phyloP scores from a whole-genome alignment of 2,888 invertebrate genomes.

The Amiota mariae region DNA sequence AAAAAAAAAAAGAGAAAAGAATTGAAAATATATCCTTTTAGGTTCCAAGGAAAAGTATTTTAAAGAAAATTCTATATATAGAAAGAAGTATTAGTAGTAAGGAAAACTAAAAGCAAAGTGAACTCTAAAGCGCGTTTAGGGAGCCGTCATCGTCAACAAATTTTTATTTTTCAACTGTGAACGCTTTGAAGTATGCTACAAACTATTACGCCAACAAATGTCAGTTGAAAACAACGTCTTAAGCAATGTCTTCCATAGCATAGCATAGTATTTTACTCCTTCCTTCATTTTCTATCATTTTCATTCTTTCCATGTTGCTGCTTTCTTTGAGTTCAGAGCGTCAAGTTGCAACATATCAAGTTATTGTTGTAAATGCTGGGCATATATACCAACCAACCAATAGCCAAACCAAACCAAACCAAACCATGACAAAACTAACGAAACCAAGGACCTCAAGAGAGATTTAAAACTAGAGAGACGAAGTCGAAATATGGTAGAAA shows the following conservation, averaged over 20 bases:
- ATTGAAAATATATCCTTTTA: not conserved
- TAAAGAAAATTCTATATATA: constrained; percentile 6
- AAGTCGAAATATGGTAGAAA: not conserved
- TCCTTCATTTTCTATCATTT: no score
- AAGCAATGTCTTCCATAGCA: constrained; percentile 5
- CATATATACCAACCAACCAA: not conserved
- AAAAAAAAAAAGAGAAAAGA: not conserved
- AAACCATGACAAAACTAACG: constrained; percentile 61
- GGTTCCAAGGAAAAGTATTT: not conserved
- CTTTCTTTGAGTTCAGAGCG: no score
- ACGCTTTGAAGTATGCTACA: constrained; percentile 35
- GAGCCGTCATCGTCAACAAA: constrained; percentile 14
- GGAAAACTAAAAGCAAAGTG: constrained; percentile 1
- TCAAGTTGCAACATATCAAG: constrained; percentile 52
- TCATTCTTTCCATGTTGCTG: no score
- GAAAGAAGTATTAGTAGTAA: not conserved
- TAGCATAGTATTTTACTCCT: not conserved
- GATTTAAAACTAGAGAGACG: constrained; percentile 35
- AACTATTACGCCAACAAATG: constrained; percentile 36
- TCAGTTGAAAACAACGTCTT: constrained; percentile 19
- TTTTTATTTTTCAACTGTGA: constrained; percentile 21
- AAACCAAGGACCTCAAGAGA: constrained; percentile 48
- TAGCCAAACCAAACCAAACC: constrained; percentile 51
- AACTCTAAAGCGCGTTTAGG: constrained; percentile 23
- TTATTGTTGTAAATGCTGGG: constrained; percentile 16